Percentiles rank a stretch among this genome's conserved stretches.
These are phyloP conservation scores for Todiramphus chloris DNA, from an alignment of 2,113 vertebrate genomes.

Conservation along the genomic window DNA sequence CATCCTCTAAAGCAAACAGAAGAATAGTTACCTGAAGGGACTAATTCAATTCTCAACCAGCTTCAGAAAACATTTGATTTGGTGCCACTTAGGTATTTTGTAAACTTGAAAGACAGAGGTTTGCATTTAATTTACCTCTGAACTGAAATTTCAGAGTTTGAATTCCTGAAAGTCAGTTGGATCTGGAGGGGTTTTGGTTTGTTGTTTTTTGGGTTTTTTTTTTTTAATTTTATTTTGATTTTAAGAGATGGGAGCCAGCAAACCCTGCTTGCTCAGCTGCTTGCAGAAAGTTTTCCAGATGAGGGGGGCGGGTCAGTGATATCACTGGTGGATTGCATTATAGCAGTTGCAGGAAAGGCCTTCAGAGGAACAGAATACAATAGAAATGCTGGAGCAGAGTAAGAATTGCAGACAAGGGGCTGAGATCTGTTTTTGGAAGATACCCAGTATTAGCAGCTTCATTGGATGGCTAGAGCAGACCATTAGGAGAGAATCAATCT, in stretches of 20 bases:
- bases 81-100: background rate
- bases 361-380: background rate
- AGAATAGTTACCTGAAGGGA: background rate
- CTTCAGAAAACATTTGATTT: conserved; percentile 7
- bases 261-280: background rate
- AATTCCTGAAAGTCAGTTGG: background rate
- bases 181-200: background rate
- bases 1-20: background rate
- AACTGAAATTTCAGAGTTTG: background rate
- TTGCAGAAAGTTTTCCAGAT: conserved; percentile 1
- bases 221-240: background rate
- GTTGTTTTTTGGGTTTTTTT: background rate
- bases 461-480: background rate
- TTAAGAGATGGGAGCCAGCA: background rate
- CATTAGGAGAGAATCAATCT: background rate
- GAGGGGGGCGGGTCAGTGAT: background rate
- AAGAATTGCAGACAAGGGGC: background rate
- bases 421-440: background rate
- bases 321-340: background rate
- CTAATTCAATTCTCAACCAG: background rate
- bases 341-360: background rate
- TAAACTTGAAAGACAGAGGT: background rate
- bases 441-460: background rate
- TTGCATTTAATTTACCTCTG: background rate
- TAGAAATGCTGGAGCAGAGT: background rate